Evolutionary conservation across 1,140 invertebrate genomes (phyloP).

Genomic region (Geopemphigus sp.): DNA sequence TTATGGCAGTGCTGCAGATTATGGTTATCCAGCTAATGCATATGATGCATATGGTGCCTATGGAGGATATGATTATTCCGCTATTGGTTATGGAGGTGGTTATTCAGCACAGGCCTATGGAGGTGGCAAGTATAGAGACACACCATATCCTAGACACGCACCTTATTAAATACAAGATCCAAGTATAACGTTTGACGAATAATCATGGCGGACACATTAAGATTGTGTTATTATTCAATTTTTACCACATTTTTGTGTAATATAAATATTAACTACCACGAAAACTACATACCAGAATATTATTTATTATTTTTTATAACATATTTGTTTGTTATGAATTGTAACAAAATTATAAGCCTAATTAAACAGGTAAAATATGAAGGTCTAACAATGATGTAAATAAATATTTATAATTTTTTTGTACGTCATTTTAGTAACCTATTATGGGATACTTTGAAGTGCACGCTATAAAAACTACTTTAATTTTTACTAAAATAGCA

Average conservation of each 20-base stretch:
- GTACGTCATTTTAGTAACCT: constrained; percentile 34
- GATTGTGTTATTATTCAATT: constrained; percentile 47
- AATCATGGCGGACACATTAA: constrained; percentile 45
- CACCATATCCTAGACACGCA: constrained; percentile 52
- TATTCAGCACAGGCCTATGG: constrained; percentile 56
- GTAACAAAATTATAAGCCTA: constrained; percentile 44
- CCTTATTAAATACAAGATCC: constrained; percentile 51
- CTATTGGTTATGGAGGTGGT: constrained; percentile 58
- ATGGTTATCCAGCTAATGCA: constrained; percentile 57
- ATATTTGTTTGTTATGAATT: constrained; percentile 36
- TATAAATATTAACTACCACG: constrained; percentile 39
- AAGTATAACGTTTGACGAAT: constrained; percentile 48
- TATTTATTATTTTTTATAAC: constrained; percentile 32
- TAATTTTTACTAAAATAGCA: not conserved
- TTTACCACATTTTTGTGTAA: constrained; percentile 18
- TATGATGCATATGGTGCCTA: constrained; percentile 54
- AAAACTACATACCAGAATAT: constrained; percentile 7
- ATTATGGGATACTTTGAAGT: not conserved
- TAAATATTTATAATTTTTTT: constrained; percentile 47
- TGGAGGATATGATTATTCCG: constrained; percentile 54
- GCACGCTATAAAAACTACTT: not conserved
- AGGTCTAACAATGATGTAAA: constrained; percentile 40
- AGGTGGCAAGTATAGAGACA: constrained; percentile 53
- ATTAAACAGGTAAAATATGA: constrained; percentile 41
- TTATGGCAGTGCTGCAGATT: constrained; percentile 53